Base-by-base conservation (phyloP, 2,797 vertebrate species). In the Peromyscus nudipes region DNA sequence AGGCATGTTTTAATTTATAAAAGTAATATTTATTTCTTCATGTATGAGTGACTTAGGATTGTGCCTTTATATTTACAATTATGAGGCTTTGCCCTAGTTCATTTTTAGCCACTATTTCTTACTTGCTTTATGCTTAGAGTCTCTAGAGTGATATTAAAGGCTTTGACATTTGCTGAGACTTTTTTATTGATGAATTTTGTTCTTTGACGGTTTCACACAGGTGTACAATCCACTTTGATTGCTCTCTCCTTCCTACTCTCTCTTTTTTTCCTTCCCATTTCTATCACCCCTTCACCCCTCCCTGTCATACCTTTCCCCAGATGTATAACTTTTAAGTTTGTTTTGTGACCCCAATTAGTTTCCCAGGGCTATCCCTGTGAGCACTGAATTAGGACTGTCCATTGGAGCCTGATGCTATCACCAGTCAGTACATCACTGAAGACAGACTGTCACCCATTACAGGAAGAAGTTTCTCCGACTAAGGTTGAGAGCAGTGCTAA, bases 121-220 rank as follows among this genome's bases (percentile, higher is more conserved):
- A 80, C 17, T 90, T 88, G 29, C 43, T 92, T 96, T 88, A 60
- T 96, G 52, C 16, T 95, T 29, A 88, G 14, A 89, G 85, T 91
- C 81, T 82, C 88, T 84, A 96, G 52, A 17, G 5, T 79, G 29
- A 65, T 57, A 92, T 34, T 7, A 82, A 62, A 46, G 75, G 11
- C 37, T 86, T 86, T 96, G 67, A 89, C 91, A 85, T 96, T 92
- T 85, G n/a, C 92, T 67, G 69, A 95, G 31, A 73, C 67, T 19
- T 21, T 52, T 64, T 88, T 40, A 88, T 73, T 57, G 65, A 71
- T 55, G 37, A 88, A 73, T 40, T 73, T 88, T 73, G 49, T 73
- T 49, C 62, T 67, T 69, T n/a, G 62, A 49, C 14, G 21, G n/a
- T 86, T 69, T 73, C 67, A 40, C 52, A 57, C n/a, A 40, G 23